Evolutionary conservation across 2,888 invertebrate genomes (phyloP).

Genomic region (Odiellus spinosus): DNA sequence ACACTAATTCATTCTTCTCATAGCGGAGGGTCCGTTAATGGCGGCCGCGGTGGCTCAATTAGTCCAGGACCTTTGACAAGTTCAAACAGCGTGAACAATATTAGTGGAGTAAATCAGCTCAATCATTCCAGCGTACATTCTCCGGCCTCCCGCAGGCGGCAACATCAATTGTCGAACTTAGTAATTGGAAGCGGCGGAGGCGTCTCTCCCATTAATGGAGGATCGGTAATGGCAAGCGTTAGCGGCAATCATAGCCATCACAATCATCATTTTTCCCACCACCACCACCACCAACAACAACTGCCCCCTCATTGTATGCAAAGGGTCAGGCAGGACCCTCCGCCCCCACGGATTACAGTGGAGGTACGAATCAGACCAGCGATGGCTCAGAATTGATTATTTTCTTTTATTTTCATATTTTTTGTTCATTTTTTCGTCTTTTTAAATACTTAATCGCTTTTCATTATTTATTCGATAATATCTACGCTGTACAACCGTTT

Average conservation of each 20-base stretch:
- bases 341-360: constrained; percentile 18
- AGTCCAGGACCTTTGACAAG: constrained; percentile 19
- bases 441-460: not conserved
- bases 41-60: constrained; percentile 17
- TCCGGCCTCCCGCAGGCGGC: constrained; percentile 17
- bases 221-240: constrained; percentile 14
- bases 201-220: constrained; percentile 20
- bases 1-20: constrained; percentile 2
- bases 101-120: too few relatives aligned
- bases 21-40: constrained; percentile 22
- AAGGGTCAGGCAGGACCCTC: not conserved
- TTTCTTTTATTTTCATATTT: not conserved
- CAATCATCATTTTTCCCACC: not conserved
- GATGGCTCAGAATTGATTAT: constrained; percentile 6
- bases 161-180: constrained; percentile 20
- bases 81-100: too few relatives aligned
- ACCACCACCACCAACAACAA: not conserved
- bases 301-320: not conserved
- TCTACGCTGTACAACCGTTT: too few relatives aligned
- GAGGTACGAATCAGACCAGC: constrained; percentile 21
- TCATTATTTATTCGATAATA: not conserved
- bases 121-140: constrained; percentile 5
- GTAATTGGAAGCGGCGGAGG: constrained; percentile 20
- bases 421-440: too few relatives aligned
- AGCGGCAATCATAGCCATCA: not conserved